A percentile compares a stretch with the other conserved stretches of the same genome.
These are phyloP conservation scores for Oryzaephilus surinamensis DNA, from an alignment of 1,140 invertebrate species.

Conservation along the genomic window DNA sequence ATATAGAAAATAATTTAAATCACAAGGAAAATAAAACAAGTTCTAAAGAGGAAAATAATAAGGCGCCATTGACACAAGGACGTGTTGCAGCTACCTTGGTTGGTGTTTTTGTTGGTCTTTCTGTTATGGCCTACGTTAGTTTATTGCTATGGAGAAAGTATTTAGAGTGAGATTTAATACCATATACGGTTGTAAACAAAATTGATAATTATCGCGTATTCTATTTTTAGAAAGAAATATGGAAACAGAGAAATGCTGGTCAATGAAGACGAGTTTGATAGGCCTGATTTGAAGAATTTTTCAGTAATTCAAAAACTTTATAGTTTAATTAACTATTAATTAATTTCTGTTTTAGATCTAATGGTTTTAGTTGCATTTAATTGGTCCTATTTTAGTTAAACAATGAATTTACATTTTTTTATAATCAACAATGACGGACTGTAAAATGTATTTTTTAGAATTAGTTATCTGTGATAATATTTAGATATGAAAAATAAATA, in stretches of 20 bases:
- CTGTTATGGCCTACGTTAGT: slow-evolving; percentile 32
- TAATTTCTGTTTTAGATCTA: slow-evolving; percentile 6
- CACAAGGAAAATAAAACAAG: neutral
- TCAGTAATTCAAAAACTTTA: slow-evolving; percentile 30
- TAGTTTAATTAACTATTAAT: neutral
- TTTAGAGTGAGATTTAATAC: slow-evolving; percentile 32
- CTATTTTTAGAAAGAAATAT: slow-evolving; percentile 32
- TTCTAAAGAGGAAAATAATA: neutral
- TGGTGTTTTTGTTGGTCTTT: slow-evolving; percentile 25
- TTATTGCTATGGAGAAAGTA: slow-evolving; percentile 36
- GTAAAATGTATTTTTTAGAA: slow-evolving; percentile 1
- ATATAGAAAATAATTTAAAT: too few species aligned
- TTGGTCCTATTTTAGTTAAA: too few species aligned
- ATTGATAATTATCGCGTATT: slow-evolving; percentile 4
- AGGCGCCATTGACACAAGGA: slow-evolving; percentile 5
- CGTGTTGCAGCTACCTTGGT: slow-evolving; percentile 14
- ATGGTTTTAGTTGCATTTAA: slow-evolving; percentile 4
- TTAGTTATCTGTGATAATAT: slow-evolving; percentile 11
- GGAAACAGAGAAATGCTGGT: slow-evolving; percentile 38
- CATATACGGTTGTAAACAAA: slow-evolving; percentile 2
- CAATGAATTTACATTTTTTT: slow-evolving; percentile 13
- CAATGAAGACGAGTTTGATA: slow-evolving; percentile 36
- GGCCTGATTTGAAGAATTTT: slow-evolving; percentile 37
- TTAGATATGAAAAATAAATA: too few species aligned
- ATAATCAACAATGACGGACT: slow-evolving; percentile 9